Conservation (phyloP, 2,797 vertebrate genomes). For the Borostomias antarcticus region DNA sequence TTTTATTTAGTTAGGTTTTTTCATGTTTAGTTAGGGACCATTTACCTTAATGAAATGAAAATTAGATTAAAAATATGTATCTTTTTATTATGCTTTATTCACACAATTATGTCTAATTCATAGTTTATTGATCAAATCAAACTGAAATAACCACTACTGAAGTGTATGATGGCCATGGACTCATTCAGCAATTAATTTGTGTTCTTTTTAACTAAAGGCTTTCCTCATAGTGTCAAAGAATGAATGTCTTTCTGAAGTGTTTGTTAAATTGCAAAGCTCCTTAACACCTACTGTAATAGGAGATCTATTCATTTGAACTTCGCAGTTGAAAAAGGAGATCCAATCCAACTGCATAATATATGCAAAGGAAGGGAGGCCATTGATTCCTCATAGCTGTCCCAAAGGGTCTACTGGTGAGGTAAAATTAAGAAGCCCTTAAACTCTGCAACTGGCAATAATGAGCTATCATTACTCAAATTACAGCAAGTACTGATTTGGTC, state of each 20-base stretch:
- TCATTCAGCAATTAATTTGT: constrained; percentile 26
- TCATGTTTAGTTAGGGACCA: constrained; percentile 48
- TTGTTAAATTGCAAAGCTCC: constrained; percentile 21
- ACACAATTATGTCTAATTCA: constrained; percentile 52
- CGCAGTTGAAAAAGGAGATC: constrained; percentile 54
- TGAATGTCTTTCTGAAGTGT: constrained; percentile 29
- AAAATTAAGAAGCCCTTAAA: constrained; percentile 94
- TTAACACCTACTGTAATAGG: constrained; percentile 15
- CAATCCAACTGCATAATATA: constrained; percentile 31
- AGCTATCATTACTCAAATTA: constrained; percentile 99
- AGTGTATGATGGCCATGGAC: constrained; percentile 41
- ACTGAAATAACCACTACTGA: constrained; percentile 30
- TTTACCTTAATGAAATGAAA: constrained; percentile 64
- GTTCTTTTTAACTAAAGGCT: not conserved
- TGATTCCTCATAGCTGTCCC: constrained; percentile 77
- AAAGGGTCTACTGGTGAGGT: constrained; percentile 76
- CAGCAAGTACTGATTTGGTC: constrained; percentile 98
- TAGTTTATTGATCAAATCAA: constrained; percentile 58
- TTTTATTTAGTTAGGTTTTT: constrained; percentile 37
- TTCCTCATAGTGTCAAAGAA: constrained; percentile 12
- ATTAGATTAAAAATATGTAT: constrained; percentile 59
- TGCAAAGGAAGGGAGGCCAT: constrained; percentile 64
- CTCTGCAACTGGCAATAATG: constrained; percentile 97
- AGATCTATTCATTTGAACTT: constrained; percentile 64
- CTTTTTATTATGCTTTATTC: constrained; percentile 48